Evolutionary conservation across 2,888 invertebrate genomes (phyloP).

Genomic region (Pseudeuparius sepicola): DNA sequence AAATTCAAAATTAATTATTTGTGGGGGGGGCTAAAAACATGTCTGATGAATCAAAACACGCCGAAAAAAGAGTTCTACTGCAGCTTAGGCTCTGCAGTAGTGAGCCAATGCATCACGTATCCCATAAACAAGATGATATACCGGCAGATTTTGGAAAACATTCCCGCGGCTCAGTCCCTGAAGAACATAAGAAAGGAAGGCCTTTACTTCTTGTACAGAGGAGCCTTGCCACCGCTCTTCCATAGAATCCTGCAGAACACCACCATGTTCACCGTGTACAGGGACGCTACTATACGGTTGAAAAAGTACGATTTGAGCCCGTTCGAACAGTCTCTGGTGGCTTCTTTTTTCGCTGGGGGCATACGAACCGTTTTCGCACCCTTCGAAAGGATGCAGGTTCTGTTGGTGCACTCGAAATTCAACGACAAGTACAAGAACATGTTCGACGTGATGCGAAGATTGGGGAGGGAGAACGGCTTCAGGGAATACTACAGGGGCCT

Average conservation of each 20-base stretch:
- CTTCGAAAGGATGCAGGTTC: constrained; percentile 23
- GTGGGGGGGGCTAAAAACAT: no score
- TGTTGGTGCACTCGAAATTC: constrained; percentile 19
- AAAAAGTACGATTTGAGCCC: constrained; percentile 17
- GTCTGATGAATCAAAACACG: no score
- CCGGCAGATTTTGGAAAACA: constrained; percentile 22
- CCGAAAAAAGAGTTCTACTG: constrained; percentile 19
- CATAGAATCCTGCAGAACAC: constrained; percentile 20
- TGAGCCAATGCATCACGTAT: constrained; percentile 19
- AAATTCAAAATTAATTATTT: no score
- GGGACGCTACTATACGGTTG: constrained; percentile 15
- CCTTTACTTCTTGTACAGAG: constrained; percentile 18
- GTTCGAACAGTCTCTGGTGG: constrained; percentile 17
- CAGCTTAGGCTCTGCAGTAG: constrained; percentile 20
- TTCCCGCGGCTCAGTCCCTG: constrained; percentile 14
- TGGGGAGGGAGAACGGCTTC: constrained; percentile 18
- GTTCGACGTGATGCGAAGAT: constrained; percentile 16
- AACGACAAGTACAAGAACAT: constrained; percentile 22
- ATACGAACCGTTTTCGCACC: constrained; percentile 22
- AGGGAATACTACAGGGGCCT: constrained; percentile 23
- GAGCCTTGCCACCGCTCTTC: constrained; percentile 21
- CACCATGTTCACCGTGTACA: constrained; percentile 23
- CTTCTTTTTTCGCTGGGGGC: constrained; percentile 18
- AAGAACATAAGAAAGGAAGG: constrained; percentile 20
- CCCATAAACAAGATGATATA: constrained; percentile 24